Conservation (phyloP, 2,113 vertebrate genomes). For the Chitala chitala region DNA sequence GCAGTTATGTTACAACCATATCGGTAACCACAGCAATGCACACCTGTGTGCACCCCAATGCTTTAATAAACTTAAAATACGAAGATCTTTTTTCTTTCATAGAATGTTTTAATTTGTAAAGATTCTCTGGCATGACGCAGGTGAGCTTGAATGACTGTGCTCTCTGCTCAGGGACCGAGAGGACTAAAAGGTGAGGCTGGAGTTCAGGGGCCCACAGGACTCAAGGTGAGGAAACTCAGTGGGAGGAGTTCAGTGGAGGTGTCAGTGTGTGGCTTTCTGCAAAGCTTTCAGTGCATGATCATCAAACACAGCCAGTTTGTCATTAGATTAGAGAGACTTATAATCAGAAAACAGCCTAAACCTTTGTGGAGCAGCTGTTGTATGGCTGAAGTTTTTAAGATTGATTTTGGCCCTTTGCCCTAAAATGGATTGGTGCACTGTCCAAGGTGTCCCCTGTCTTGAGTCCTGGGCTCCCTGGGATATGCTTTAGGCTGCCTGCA, state of each 20-base stretch:
- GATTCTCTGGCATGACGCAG: neutral
- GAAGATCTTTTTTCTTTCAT: neutral
- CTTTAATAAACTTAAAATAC: neutral
- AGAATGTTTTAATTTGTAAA: neutral
- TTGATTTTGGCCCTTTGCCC: too few species aligned
- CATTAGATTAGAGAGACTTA: neutral
- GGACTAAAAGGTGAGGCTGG: conserved; percentile 82
- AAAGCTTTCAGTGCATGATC: neutral
- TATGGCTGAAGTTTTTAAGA: too few species aligned
- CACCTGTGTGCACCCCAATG: neutral
- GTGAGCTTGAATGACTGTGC: conserved; percentile 4
- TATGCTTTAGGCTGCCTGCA: too few species aligned
- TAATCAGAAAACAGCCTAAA: conserved; percentile 8
- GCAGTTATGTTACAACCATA: neutral
- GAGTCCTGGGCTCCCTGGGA: too few species aligned
- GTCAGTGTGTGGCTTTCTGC: neutral
- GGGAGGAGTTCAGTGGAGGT: neutral
- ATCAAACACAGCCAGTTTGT: too few species aligned
- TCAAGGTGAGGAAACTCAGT: conserved; percentile 49
- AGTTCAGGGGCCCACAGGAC: conserved; percentile 63
- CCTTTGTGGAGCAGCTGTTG: neutral
- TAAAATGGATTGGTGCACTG: too few species aligned
- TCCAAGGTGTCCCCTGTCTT: too few species aligned
- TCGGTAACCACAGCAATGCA: neutral
- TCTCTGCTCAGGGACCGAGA: conserved; percentile 61